Evolutionary conservation across 2,888 invertebrate genomes (phyloP), one percentile per base, ranked within the genome.

Genomic region (Euclidia mi): DNA sequence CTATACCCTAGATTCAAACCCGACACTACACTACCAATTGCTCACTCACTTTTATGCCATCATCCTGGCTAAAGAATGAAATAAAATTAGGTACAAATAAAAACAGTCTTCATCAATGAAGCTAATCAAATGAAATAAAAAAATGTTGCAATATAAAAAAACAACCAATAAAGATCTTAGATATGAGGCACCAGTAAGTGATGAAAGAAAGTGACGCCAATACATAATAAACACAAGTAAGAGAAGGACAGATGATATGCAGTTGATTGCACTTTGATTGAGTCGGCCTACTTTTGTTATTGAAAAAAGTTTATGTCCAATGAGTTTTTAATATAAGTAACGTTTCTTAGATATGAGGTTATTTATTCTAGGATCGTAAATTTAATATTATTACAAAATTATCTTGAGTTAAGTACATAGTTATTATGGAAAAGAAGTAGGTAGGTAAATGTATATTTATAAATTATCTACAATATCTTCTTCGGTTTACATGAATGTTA

Each of bases 211-310:
- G 58, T 45, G 60, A 70, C 11, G 15, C 6, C 7, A 25, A 28
- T 3, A 42, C 0, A 31, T 41, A 41, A 25, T 7, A 11, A 7
- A 3, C 20, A 17, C 0, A 2, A 3, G 15, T 9, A 3, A 59
- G 58, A 71, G 50, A 52, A 40, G 11, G 66, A 64, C 1, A 52
- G 31, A 58, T 7, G 10, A 43, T 11, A 31, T 56, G 52, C 60
- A 56, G 56, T 66, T 71, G 71, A 71, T 72, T 71, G 66, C 70
- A 66, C 70, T 72, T 71, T 71, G 71, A 71, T 71, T 66, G 65
- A 28, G 44, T n/a, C 63, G 60, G 52, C 53, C 72, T 51, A 69
- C 46, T 55, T 72, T 56, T 56, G 40, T 52, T 50, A 71, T 65
- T 69, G 51, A 70, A 68, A 61, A 65, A 56, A 49, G 49, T 18